phyloP scores from a whole-genome alignment of 2,797 vertebrate species.

The Notoglanidium macrostoma region DNA sequence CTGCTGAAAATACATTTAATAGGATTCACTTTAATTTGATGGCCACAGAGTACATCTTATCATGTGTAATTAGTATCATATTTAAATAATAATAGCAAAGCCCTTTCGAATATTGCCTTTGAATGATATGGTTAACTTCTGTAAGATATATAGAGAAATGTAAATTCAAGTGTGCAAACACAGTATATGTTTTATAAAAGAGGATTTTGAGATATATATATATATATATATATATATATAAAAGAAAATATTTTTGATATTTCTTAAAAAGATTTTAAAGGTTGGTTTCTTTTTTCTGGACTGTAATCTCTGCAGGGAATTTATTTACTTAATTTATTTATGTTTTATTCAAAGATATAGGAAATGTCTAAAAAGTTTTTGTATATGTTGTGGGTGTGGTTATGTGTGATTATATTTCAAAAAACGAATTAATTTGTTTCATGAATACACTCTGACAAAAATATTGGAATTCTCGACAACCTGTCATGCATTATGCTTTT shows the following conservation, averaged over 20 bases:
- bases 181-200: conserved; percentile 75
- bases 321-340: conserved; percentile 66
- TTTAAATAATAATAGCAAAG: conserved; percentile 56
- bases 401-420: conserved; percentile 26
- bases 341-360: conserved; percentile 52
- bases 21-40: not conserved
- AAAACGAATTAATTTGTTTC: conserved; percentile 22
- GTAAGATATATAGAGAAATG: conserved; percentile 54
- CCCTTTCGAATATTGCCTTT: conserved; percentile 26
- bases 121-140: conserved; percentile 3
- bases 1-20: conserved; percentile 37
- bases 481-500: conserved; percentile 13
- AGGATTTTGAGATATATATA: conserved; percentile 74
- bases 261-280: conserved; percentile 67
- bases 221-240: conserved; percentile 45
- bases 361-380: conserved; percentile 16
- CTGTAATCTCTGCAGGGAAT: conserved; percentile 62
- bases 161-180: conserved; percentile 71
- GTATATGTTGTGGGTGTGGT: conserved; percentile 32
- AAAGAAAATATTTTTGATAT: conserved; percentile 82
- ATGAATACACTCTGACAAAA: conserved; percentile 20
- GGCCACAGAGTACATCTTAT: not conserved
- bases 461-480: not conserved
- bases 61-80: conserved; percentile 73
- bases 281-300: conserved; percentile 63